Evolutionary conservation across 2,113 vertebrate genomes (phyloP).

Genomic region (Thunnus thynnus): DNA sequence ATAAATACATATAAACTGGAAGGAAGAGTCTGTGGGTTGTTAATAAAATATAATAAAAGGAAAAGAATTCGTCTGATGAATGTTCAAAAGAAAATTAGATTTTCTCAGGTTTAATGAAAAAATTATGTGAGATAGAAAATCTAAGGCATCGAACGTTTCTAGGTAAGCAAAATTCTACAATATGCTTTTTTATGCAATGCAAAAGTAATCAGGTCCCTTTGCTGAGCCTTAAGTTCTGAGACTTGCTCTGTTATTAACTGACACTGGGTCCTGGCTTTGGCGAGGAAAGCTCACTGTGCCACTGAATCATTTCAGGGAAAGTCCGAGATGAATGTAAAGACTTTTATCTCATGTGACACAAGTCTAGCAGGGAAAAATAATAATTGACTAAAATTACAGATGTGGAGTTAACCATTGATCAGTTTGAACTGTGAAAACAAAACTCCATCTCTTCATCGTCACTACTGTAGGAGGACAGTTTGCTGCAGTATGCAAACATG

Average conservation of each 20-base stretch:
- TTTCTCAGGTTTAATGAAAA: no score
- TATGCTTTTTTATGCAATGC: no score
- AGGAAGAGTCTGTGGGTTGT: not conserved
- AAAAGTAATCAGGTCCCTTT: not conserved
- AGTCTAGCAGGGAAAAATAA: slow-evolving; percentile 41
- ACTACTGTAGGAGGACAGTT: not conserved
- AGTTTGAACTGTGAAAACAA: not conserved
- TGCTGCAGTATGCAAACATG: not conserved
- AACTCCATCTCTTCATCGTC: slow-evolving; percentile 16
- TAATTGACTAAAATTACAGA: slow-evolving; percentile 47
- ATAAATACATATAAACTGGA: not conserved
- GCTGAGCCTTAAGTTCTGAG: not conserved
- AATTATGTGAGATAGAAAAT: no score
- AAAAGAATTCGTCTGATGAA: no score
- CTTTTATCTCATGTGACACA: slow-evolving; percentile 16
- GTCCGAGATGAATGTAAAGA: not conserved
- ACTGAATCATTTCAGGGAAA: slow-evolving; percentile 26
- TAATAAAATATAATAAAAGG: not conserved
- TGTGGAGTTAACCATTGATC: slow-evolving; percentile 35
- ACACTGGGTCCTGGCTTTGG: not conserved
- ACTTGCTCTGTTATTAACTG: not conserved
- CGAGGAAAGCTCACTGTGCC: not conserved
- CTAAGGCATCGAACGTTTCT: not conserved
- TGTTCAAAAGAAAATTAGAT: no score
- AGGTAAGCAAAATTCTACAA: not conserved